These are phyloP conservation scores for Triplophysa dalaica DNA, from an alignment of 2,113 vertebrate genomes.

Conservation along the genomic window DNA sequence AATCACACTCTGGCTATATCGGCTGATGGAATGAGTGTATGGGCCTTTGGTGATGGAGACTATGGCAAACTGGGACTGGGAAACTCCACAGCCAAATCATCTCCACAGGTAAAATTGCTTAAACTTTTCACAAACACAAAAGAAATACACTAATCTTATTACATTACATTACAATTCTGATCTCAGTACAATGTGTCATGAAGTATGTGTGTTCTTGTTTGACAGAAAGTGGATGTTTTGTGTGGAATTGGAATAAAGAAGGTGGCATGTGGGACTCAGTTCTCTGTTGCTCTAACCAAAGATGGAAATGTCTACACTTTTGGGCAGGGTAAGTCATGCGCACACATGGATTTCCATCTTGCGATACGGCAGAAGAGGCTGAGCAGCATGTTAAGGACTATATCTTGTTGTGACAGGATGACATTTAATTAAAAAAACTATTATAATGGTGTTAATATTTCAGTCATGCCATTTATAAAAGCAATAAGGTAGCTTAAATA, in stretches of 20 bases:
- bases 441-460: too few relatives aligned
- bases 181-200: too few relatives aligned
- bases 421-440: too few relatives aligned
- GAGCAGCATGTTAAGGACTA: too few relatives aligned
- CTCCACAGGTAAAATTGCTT: constrained; percentile 72
- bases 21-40: constrained; percentile 75
- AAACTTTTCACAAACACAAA: too few relatives aligned
- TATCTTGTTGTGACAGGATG: too few relatives aligned
- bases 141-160: too few relatives aligned
- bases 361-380: too few relatives aligned
- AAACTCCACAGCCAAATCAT: constrained; percentile 77
- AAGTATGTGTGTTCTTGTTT: constrained; percentile 29
- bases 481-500: too few relatives aligned
- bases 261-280: constrained; percentile 78
- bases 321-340: constrained; percentile 71
- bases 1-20: constrained; percentile 80
- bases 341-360: neutral
- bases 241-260: constrained; percentile 80
- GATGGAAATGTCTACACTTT: constrained; percentile 81
- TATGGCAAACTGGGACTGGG: constrained; percentile 79
- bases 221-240: constrained; percentile 78
- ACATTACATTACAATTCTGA: too few relatives aligned
- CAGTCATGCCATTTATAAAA: too few relatives aligned
- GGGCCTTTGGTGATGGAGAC: constrained; percentile 82
- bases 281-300: constrained; percentile 74